These are phyloP conservation scores for Sphenodon punctatus DNA, from an alignment of 2,797 vertebrate species.

Conservation along the genomic window DNA sequence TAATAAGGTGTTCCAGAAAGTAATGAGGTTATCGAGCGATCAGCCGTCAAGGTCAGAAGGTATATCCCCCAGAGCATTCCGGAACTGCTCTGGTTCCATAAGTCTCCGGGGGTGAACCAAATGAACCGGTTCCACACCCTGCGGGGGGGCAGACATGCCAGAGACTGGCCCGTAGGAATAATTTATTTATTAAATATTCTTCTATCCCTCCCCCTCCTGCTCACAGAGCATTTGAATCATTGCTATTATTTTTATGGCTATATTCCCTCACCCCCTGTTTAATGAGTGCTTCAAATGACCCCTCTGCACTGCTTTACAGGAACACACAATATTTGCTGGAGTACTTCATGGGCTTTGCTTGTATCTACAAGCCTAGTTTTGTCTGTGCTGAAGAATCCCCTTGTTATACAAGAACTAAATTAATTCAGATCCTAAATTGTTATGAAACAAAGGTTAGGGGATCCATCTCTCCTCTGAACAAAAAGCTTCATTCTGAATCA, in stretches of 20 bases:
- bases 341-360: not conserved
- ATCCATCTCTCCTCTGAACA: not conserved
- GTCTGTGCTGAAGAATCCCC: not conserved
- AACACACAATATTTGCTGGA: not conserved
- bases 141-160: too few species aligned
- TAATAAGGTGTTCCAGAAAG: too few species aligned
- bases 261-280: not conserved
- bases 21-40: too few species aligned
- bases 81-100: too few species aligned
- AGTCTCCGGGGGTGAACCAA: too few species aligned
- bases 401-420: not conserved
- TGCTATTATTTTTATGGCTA: not conserved
- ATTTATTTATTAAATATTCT: too few species aligned
- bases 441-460: not conserved
- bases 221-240: too few species aligned
- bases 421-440: not conserved
- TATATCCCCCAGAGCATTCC: too few species aligned
- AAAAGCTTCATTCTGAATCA: constrained; percentile 20
- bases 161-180: too few species aligned
- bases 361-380: not conserved
- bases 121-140: too few species aligned
- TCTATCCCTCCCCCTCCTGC: too few species aligned
- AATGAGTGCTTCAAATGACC: not conserved
- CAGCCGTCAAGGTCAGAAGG: too few species aligned
- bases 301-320: not conserved